These are phyloP conservation scores for Lamellibrachia columna DNA, from an alignment of 2,888 invertebrate genomes.

Conservation along the genomic window DNA sequence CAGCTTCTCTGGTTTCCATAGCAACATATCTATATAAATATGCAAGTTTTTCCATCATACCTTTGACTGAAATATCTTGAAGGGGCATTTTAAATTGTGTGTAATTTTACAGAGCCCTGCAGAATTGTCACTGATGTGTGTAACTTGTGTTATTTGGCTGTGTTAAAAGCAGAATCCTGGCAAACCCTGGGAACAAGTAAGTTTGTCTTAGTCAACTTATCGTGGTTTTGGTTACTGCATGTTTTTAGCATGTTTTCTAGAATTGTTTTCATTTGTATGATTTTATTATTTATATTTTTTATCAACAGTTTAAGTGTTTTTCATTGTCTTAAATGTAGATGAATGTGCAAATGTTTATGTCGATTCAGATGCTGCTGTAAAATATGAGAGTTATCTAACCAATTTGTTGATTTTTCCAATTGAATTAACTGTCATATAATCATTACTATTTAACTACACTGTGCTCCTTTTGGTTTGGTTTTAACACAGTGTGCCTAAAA, in stretches of 20 bases:
- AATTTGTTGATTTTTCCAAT: not conserved
- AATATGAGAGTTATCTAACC: not conserved
- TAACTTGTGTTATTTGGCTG: not conserved
- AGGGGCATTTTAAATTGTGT: not conserved
- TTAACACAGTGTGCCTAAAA: too few relatives aligned
- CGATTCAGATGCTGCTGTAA: not conserved
- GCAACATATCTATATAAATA: not conserved
- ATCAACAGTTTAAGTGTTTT: not conserved
- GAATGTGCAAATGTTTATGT: not conserved
- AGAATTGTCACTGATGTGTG: not conserved
- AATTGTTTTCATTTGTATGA: not conserved
- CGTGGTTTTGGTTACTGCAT: not conserved
- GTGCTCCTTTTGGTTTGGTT: not conserved
- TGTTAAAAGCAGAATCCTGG: not conserved
- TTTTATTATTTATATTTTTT: not conserved
- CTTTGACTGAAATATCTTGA: not conserved
- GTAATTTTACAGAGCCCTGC: too few relatives aligned
- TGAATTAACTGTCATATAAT: not conserved
- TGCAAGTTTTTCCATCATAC: not conserved
- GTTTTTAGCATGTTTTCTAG: not conserved
- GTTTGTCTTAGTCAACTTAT: not conserved
- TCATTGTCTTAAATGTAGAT: not conserved
- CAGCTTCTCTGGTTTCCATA: not conserved
- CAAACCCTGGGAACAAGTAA: conserved; percentile 1
- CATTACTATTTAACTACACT: not conserved